phyloP scores from a whole-genome alignment of 23 tunicate genomes.

The Ascidia mentula region DNA sequence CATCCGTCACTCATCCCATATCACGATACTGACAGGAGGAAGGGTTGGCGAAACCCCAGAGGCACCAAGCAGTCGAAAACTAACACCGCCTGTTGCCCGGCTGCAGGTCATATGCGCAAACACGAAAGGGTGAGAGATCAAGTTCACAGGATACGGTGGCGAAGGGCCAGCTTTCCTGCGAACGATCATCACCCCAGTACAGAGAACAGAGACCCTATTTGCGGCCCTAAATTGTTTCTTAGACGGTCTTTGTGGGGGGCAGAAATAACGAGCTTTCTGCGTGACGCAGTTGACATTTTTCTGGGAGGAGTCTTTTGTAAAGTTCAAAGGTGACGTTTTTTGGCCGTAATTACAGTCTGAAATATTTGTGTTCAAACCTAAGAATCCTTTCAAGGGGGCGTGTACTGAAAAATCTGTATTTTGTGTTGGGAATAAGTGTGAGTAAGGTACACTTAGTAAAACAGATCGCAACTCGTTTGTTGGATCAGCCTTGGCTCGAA shows the following conservation, averaged over 20 bases:
- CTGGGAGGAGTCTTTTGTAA: no score
- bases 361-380: no score
- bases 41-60: neutral
- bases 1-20: neutral
- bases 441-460: no score
- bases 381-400: no score
- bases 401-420: no score
- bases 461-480: no score
- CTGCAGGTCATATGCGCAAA: conserved; percentile 11
- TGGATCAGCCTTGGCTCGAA: no score
- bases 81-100: neutral
- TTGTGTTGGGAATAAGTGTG: no score
- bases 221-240: neutral
- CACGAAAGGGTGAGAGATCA: neutral
- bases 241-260: neutral
- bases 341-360: no score
- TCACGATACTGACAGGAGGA: neutral
- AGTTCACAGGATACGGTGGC: no score
- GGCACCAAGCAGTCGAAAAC: neutral
- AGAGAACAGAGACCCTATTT: neutral
- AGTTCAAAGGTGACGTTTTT: no score
- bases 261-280: neutral
- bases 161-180: neutral
- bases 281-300: no score
- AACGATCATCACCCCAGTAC: neutral